A percentile compares a stretch with the other conserved stretches of the same genome.
phyloP scores from a whole-genome alignment of 2,888 invertebrate species.

The Mycogona germanica region DNA sequence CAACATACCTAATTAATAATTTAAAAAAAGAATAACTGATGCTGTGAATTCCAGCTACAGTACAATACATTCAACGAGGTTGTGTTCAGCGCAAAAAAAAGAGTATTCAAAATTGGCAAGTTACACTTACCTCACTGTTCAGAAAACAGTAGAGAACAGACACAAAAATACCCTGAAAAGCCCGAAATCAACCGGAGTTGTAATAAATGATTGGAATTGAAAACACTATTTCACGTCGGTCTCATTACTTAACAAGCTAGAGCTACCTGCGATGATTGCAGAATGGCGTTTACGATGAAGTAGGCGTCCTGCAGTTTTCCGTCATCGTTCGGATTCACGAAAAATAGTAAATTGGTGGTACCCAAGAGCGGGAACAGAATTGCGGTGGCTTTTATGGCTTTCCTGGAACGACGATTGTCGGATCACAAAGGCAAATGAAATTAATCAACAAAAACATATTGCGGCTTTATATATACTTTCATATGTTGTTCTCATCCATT shows the following conservation, averaged over 20 bases:
- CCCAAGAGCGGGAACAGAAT: conserved; percentile 44
- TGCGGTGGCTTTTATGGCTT: conserved; percentile 41
- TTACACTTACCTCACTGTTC: conserved; percentile 23
- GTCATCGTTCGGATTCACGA: conserved; percentile 36
- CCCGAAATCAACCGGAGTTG: not conserved
- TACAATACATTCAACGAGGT: not conserved
- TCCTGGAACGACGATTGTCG: conserved; percentile 23
- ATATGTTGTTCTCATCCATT: not conserved
- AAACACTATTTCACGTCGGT: not conserved
- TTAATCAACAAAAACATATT: not conserved
- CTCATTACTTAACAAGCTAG: not conserved
- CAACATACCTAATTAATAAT: conserved; percentile 6
- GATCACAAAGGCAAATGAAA: too few relatives aligned
- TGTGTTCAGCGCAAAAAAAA: not conserved
- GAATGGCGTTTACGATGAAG: conserved; percentile 39
- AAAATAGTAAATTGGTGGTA: conserved; percentile 41
- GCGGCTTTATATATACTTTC: not conserved
- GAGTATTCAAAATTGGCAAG: not conserved
- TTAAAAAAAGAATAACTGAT: not conserved
- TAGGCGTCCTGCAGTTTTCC: conserved; percentile 34
- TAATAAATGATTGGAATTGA: not conserved
- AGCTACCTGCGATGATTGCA: conserved; percentile 41
- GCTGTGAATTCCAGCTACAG: not conserved
- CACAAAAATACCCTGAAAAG: conserved; percentile 24
- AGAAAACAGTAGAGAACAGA: conserved; percentile 25